phyloP scores from a whole-genome alignment of 2,113 vertebrate genomes.

The Cephalopterus ornatus region DNA sequence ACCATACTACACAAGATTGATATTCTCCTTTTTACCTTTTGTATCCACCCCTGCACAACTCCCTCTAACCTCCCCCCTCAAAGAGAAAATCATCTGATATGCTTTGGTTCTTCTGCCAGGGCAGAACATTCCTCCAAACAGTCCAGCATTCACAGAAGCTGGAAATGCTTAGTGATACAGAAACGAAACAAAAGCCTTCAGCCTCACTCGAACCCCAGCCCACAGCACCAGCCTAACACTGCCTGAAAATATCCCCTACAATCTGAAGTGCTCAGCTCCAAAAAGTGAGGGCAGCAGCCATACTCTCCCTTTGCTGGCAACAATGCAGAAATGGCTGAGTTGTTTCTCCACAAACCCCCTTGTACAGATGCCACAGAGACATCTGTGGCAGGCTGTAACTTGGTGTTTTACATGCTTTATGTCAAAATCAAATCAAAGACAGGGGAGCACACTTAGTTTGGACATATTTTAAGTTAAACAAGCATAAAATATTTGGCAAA shows the following conservation, averaged over 20 bases:
- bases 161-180: background rate
- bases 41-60: background rate
- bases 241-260: background rate
- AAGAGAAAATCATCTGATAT: background rate
- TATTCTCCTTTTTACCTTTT: background rate
- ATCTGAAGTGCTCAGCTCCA: background rate
- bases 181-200: background rate
- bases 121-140: background rate
- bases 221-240: background rate
- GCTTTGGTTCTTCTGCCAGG: background rate
- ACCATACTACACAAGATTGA: background rate
- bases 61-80: background rate
- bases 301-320: background rate
- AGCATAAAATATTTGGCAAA: constrained; percentile 18
- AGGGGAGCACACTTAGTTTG: background rate
- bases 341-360: background rate
- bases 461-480: constrained; percentile 27
- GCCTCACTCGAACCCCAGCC: background rate
- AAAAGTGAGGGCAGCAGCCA: background rate
- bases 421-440: background rate
- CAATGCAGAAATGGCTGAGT: rapidly evolving
- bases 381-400: background rate
- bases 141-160: background rate
- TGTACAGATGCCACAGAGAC: background rate
- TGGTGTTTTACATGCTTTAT: background rate